Conservation (phyloP, 2,888 invertebrate species). For the Drosophila kanekoi region DNA sequence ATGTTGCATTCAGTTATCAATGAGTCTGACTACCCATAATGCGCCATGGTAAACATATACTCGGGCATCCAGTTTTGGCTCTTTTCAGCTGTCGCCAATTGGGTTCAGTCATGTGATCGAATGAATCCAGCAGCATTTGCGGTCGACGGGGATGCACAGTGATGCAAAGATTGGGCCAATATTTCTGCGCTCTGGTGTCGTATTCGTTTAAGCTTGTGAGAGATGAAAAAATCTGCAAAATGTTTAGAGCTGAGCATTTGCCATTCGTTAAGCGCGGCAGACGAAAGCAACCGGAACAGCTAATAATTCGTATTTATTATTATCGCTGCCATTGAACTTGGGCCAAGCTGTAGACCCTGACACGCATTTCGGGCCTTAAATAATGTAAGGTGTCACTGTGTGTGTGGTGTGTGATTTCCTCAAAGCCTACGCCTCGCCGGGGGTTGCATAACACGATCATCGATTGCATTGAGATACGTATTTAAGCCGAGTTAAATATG, state of each 20-base stretch:
- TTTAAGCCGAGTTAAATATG: conserved; percentile 28
- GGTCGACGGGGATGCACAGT: conserved; percentile 7
- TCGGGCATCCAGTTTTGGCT: conserved; percentile 34
- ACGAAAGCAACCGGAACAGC: conserved; percentile 37
- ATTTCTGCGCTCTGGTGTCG: background rate
- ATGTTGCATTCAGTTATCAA: conserved; percentile 34
- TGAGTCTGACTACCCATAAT: conserved; percentile 48
- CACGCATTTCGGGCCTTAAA: conserved; percentile 53
- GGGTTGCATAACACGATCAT: conserved; percentile 52
- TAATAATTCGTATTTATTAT: conserved; percentile 14
- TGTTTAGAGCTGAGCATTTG: background rate
- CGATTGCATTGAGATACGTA: conserved; percentile 39
- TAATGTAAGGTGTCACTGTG: conserved; percentile 32
- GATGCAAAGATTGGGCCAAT: conserved; percentile 1
- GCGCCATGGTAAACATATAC: conserved; percentile 46
- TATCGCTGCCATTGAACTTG: conserved; percentile 66
- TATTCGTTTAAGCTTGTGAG: background rate
- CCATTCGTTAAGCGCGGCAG: conserved; percentile 7
- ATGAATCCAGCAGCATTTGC: conserved; percentile 54
- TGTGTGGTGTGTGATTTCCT: conserved; percentile 55
- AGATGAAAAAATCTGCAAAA: background rate
- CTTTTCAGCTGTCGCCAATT: conserved; percentile 36
- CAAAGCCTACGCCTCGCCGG: conserved; percentile 1
- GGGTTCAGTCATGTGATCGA: conserved; percentile 71
- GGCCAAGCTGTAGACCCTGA: conserved; percentile 57